Conservation (phyloP, 2,113 vertebrate genomes). For the Pollachius pollachius region DNA sequence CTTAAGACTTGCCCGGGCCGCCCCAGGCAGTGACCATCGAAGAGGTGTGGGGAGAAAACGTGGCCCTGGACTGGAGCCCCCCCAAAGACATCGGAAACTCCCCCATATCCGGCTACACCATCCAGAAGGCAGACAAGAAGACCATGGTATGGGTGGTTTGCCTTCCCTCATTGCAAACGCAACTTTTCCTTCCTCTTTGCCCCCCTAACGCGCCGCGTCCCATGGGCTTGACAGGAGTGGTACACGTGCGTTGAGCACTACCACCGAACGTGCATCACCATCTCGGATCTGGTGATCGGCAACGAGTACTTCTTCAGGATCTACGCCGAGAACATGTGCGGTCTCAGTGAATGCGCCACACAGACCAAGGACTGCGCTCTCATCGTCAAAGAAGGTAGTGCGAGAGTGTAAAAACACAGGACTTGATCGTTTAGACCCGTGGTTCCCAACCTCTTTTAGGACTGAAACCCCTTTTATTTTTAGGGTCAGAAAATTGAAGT, state of each 20-base stretch:
- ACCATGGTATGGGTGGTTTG: slow-evolving; percentile 81
- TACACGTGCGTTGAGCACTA: slow-evolving; percentile 88
- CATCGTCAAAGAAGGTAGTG: slow-evolving; percentile 90
- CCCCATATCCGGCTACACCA: slow-evolving; percentile 92
- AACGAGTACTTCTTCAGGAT: slow-evolving; percentile 96
- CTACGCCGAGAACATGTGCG: slow-evolving; percentile 94
- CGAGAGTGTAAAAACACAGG: neutral
- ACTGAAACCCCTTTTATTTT: neutral
- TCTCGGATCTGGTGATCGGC: slow-evolving; percentile 91
- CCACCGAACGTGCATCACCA: slow-evolving; percentile 88
- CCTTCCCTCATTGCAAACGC: neutral
- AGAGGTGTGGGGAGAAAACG: slow-evolving; percentile 94
- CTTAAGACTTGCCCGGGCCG: slow-evolving; percentile 91
- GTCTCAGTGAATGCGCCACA: slow-evolving; percentile 88
- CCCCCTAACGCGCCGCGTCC: neutral
- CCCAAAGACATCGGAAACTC: slow-evolving; percentile 92
- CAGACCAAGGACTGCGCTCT: slow-evolving; percentile 89
- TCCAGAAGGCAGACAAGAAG: slow-evolving; percentile 98
- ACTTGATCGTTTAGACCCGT: neutral
- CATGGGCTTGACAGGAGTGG: slow-evolving; percentile 68
- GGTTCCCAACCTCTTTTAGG: neutral
- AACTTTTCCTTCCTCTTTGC: neutral
- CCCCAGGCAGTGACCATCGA: slow-evolving; percentile 86
- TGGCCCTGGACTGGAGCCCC: slow-evolving; percentile 88
- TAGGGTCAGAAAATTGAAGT: neutral